phyloP scores from a whole-genome alignment of 2,797 vertebrate species.

The Botia kubotai region DNA sequence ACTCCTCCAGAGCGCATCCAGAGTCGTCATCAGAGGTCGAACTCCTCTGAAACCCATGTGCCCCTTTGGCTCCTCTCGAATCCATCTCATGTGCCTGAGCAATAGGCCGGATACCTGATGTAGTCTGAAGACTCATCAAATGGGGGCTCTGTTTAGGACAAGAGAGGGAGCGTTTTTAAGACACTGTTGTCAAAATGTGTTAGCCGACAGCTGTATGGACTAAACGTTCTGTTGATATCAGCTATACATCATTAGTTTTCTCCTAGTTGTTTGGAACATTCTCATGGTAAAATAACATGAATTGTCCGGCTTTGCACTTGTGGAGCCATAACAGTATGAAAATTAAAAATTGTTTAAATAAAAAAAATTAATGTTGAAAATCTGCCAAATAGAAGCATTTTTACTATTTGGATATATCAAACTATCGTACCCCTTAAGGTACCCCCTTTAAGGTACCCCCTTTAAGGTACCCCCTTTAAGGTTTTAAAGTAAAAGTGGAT shows the following conservation, averaged over 20 bases:
- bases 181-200: background rate
- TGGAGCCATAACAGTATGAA: no score
- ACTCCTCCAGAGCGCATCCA: slow-evolving; percentile 95
- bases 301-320: no score
- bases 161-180: background rate
- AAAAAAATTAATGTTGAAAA: no score
- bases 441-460: background rate
- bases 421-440: background rate
- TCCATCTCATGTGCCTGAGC: slow-evolving; percentile 85
- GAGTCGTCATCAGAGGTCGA: slow-evolving; percentile 96
- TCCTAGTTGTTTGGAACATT: background rate
- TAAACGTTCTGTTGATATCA: no score
- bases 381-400: no score
- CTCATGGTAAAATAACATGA: background rate
- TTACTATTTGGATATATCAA: no score
- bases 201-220: background rate
- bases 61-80: slow-evolving; percentile 82
- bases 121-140: slow-evolving; percentile 84
- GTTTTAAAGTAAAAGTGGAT: background rate
- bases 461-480: slow-evolving; percentile 9
- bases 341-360: no score
- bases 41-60: slow-evolving; percentile 90
- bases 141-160: slow-evolving; percentile 58
- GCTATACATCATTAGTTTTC: background rate
- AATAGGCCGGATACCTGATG: slow-evolving; percentile 67